Base-by-base conservation (phyloP, 2,797 vertebrate genomes). In the Micrastur ruficollis region DNA sequence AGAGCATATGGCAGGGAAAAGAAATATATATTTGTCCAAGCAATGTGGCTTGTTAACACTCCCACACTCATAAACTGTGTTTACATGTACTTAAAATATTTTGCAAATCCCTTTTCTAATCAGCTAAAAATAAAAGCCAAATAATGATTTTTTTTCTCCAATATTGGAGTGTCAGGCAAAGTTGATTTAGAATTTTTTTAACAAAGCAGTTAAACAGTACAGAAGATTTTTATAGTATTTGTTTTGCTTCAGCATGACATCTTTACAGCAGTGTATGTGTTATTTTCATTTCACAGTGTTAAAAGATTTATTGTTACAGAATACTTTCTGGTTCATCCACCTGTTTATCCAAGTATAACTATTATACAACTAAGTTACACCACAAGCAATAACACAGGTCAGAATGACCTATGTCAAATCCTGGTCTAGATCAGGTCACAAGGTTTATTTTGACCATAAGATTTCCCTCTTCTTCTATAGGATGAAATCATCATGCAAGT, bases 1-100 rank as follows among this genome's bases (percentile, higher is more conserved):
- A 82, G 92, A 97, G 71, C 97, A 97, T 96, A 95, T 97, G 97
- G 95, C 94, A 94, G 80, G 88, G 78, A 93, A 97, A 90, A 95
- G 65, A 96, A 96, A 93, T 96, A 93, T 83, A 92, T 93, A 90
- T 96, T 96, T 97, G 93, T 96, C 96, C 94, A 97, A 86, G 91
- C 38, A 94, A 59, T 44, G 49, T 91, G 83, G 81, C 95, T 97
- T 96, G 89, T 95, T 96, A 96, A 91, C 92, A 96, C 95, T 96
- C 96, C 93, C 93, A 97, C 93, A 86, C 81, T 95, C 87, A 61
- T 88, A 86, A 96, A 97, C 86, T 95, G 83, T 95, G 68, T 82
- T 84, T 97, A 96, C 34, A 47, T 81, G 61, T 94, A 81, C 74
- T 94, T 87, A 81, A 20, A 91, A 81, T 95, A 91, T 89, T 75